Base-by-base conservation (phyloP, 2,113 vertebrate genomes). In the Phaethon lepturus region DNA sequence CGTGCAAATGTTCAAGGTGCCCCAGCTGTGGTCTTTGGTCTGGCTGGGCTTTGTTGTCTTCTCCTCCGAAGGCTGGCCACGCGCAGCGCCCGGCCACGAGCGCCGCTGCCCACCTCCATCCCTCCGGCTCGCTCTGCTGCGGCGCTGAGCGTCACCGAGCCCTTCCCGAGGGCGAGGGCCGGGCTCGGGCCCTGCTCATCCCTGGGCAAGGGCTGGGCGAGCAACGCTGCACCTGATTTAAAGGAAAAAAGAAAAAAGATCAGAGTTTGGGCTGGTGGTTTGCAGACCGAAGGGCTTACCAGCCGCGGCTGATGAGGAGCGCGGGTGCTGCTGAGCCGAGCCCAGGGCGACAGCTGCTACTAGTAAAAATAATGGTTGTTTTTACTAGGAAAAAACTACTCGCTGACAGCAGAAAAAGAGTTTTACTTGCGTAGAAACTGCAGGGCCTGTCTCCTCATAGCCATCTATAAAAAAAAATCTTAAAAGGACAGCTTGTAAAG, bases 341-440 rank as follows among this genome's bases (percentile, higher is more conserved):
- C 44, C 74, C 78, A 73, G 58, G 58, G 60, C 67, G 90, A 28
- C 90, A 96, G 93, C 93, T 96, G 93, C 6, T 90, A 47, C 75
- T 91, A 59, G 94, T 80, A 86, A 95, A 96, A 95, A 13, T 83
- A 88, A 66, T 77, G 25, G 13, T 47, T 60, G 33, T 31, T 85
- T 89, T 95, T 49, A 52, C 47, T 71, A n/a, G 71, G 90, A 38
- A 90, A 87, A 72, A 94, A 25, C 29, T 68, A 11, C 62, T 91
- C 5, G 1, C 35, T 72, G 71, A 49, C 74, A 88, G 80, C 80
- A 94, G 69, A 73, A 69, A 88, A 50, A 44, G 42, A 63, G 47
- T 35, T 68, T 67, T 29, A 14, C 79, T 94, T 63, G 23, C 87
- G 60, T n/a, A 91, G 58, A 75, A 87, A 68, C 73, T 81, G 40